phyloP scores from a whole-genome alignment of 2,113 vertebrate genomes.

The Platysteira castanea region DNA sequence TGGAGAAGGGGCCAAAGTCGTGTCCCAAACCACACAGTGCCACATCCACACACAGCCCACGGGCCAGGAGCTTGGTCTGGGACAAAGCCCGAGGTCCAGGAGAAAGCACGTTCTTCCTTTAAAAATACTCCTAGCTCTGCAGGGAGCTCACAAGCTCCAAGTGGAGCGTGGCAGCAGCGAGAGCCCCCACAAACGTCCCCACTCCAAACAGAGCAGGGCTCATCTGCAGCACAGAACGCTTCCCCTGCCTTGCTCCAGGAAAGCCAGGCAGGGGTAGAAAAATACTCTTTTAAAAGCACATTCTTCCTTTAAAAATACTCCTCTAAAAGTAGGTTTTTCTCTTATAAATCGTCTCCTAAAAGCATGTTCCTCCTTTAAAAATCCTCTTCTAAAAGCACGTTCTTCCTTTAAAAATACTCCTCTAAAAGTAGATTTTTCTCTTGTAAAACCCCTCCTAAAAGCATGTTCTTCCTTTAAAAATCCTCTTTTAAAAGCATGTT shows the following conservation, averaged over 20 bases:
- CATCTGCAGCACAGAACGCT: neutral
- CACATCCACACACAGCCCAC: accelerated
- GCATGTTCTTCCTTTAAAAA: too few species aligned
- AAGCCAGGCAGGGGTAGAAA: neutral
- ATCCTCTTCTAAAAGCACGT: neutral
- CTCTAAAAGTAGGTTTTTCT: neutral
- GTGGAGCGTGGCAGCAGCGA: accelerated
- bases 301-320: neutral
- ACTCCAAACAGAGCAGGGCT: neutral
- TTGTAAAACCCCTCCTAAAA: too few species aligned
- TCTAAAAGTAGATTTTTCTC: neutral
- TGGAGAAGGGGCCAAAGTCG: neutral
- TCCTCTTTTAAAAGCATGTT: neutral
- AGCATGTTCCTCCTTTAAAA: neutral
- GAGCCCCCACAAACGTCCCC: neutral
- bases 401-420: neutral
- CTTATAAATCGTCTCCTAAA: neutral
- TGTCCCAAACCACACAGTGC: accelerated
- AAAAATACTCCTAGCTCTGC: too few species aligned
- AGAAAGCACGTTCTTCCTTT: too few species aligned
- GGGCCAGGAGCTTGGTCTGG: accelerated
- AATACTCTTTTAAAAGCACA: neutral
- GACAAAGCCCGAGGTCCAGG: neutral
- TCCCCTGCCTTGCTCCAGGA: neutral
- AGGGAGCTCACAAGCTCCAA: accelerated